Base-by-base conservation (phyloP, 2,888 invertebrate species). In the Thecocarcelia acutangulata region DNA sequence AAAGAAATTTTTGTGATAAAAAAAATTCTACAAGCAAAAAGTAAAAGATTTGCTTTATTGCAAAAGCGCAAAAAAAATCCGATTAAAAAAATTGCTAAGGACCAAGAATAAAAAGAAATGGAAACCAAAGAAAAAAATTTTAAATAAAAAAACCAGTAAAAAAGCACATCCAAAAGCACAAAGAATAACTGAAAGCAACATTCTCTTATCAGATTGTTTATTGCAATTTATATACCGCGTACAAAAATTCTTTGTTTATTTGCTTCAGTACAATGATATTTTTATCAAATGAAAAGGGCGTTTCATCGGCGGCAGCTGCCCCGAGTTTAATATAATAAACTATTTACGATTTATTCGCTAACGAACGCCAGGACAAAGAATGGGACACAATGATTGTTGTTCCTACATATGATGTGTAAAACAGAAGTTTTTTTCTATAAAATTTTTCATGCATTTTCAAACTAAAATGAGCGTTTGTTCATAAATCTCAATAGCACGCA, bases 1-100 rank as follows among this genome's bases (percentile, higher is more conserved):
- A 82, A 82, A 82, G 78, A 74, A 70, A 78, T 78, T 70, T 69
- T 74, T 82, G 77, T 77, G 82, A 70, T 74, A 5, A 78, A 77
- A 78, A 77, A 78, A 64, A 52, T 77, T 46, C 28, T 37, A 69
- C 74, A 69, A 50, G 73, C 72, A 48, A 69, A 83, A 52, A 72
- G 52, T 15, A 66, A 56, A 77, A 70, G 15, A 66, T 73, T 11
- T 69, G 37, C 59, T 79, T 79, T 61, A 79, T 75, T 68, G 82
- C 75, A 78, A 76, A 75, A 79, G 70, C 48, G 61, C n/a, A 61
- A 61, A 19, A 50, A 78, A 83, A 83, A 79, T 79, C 63, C 76
- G 79, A 83, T 78, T 83, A 79, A 83, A 68, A 33, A 83, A 79
- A 79, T 76, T 58, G 44, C 64, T 70, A 28, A 78, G 59, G 58